Evolutionary conservation across 1,140 invertebrate genomes (phyloP).

Genomic region (Sitodiplosis mosellana): DNA sequence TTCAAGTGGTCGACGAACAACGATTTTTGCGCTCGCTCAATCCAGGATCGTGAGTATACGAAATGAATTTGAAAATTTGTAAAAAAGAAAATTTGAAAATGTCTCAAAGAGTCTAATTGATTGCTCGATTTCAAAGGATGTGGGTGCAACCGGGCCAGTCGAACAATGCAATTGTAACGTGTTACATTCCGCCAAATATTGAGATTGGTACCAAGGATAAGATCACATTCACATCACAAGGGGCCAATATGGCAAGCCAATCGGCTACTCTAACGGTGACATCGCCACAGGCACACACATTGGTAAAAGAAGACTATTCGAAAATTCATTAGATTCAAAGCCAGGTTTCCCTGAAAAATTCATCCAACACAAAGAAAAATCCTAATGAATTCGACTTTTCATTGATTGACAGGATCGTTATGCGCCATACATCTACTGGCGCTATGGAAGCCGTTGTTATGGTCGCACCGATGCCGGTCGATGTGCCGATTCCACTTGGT

Average conservation of each 20-base stretch:
- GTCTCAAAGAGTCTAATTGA: background rate
- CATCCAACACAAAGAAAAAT: background rate
- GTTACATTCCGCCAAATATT: conserved; percentile 27
- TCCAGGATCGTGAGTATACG: conserved; percentile 13
- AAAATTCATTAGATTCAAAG: background rate
- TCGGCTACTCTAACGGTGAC: conserved; percentile 17
- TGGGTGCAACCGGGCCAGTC: conserved; percentile 30
- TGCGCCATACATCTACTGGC: conserved; percentile 25
- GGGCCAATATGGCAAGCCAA: conserved; percentile 15
- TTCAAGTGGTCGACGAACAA: conserved; percentile 32
- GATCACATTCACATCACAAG: conserved; percentile 33
- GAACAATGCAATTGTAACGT: conserved; percentile 28
- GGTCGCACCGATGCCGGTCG: conserved; percentile 13
- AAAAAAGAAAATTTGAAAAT: background rate
- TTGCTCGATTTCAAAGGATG: conserved; percentile 18
- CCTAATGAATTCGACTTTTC: too few species aligned
- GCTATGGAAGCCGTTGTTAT: conserved; percentile 27
- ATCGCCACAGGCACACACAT: conserved; percentile 3
- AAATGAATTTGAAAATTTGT: background rate
- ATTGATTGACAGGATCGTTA: conserved; percentile 20
- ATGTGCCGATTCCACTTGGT: conserved; percentile 38
- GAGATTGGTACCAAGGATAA: conserved; percentile 30
- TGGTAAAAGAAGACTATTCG: background rate
- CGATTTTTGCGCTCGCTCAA: conserved; percentile 28
- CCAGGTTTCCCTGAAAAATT: background rate